These are phyloP conservation scores for Melipona quadrifasciata DNA, from an alignment of 1,140 invertebrate species.

Conservation along the genomic window DNA sequence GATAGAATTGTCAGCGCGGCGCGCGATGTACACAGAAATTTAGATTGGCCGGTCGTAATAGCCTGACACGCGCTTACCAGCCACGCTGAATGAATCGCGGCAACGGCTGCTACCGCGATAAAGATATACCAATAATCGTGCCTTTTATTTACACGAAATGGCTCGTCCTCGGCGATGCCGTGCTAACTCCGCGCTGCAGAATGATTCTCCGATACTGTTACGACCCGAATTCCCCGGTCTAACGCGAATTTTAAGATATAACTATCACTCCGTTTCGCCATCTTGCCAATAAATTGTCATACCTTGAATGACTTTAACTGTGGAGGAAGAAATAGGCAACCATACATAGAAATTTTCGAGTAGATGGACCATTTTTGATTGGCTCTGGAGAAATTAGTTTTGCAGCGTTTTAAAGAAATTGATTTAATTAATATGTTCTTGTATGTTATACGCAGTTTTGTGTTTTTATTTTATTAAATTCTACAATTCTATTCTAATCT, in stretches of 20 bases:
- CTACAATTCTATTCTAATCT: too few relatives aligned
- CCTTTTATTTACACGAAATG: slow-evolving; percentile 31
- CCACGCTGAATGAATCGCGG: background rate
- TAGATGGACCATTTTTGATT: too few relatives aligned
- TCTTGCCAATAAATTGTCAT: background rate
- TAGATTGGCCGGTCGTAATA: slow-evolving; percentile 26
- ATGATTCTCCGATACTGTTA: slow-evolving; percentile 2
- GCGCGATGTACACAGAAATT: slow-evolving; percentile 29
- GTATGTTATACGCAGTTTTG: too few relatives aligned
- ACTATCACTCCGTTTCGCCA: background rate
- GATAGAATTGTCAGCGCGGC: slow-evolving; percentile 39
- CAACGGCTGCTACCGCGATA: background rate
- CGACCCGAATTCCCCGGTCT: background rate
- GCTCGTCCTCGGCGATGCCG: background rate
- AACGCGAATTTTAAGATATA: background rate
- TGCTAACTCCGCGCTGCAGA: background rate
- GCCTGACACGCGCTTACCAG: slow-evolving; percentile 13
- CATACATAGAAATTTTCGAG: background rate
- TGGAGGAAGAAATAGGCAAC: background rate
- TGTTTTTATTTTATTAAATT: background rate
- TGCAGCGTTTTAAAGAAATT: too few relatives aligned
- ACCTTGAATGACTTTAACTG: background rate
- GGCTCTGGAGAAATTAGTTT: background rate
- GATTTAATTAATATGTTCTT: too few relatives aligned
- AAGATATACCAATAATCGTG: slow-evolving; percentile 14